These are phyloP conservation scores for Hybognathus amarus DNA, from an alignment of 2,797 vertebrate genomes.

Conservation along the genomic window DNA sequence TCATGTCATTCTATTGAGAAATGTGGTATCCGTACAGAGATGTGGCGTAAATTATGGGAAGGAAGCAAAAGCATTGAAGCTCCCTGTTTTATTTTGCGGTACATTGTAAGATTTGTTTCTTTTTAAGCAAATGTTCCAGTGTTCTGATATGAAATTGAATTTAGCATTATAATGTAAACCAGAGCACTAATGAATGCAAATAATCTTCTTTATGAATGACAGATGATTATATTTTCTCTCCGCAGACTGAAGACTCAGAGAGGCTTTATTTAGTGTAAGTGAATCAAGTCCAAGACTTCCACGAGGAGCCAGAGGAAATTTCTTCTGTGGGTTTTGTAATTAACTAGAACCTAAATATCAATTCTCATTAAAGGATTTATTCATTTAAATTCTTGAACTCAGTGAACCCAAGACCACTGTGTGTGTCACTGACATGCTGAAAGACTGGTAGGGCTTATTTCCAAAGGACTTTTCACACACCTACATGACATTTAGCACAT, in stretches of 20 bases:
- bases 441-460: neutral
- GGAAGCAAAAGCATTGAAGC: no score
- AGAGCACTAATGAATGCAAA: neutral
- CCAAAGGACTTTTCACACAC: neutral
- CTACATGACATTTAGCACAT: neutral
- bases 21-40: no score
- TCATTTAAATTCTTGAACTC: neutral
- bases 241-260: neutral
- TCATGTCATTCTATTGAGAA: no score
- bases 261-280: neutral
- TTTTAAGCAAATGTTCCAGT: no score
- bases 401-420: neutral
- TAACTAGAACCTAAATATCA: neutral
- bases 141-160: neutral
- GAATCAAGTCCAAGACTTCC: constrained; percentile 1
- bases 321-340: constrained; percentile 12
- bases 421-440: neutral
- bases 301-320: neutral
- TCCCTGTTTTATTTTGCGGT: no score
- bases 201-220: neutral
- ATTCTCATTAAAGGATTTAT: neutral
- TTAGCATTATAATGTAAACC: neutral
- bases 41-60: no score
- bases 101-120: no score
- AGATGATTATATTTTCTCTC: neutral